Base-by-base conservation (phyloP, 2,797 vertebrate species). In the Nyctibius grandis region DNA sequence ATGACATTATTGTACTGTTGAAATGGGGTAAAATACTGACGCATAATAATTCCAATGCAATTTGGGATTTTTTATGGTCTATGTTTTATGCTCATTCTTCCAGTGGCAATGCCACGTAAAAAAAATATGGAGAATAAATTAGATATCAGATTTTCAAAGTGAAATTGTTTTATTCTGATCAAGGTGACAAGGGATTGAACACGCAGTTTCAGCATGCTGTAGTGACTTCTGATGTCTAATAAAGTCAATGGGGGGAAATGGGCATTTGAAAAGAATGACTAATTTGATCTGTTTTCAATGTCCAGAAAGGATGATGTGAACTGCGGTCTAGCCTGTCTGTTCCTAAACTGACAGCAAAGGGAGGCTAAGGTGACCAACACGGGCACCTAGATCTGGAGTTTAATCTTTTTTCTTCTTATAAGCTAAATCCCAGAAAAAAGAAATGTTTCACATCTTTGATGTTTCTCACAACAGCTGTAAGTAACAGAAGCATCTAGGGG, bases 71-170 rank as follows among this genome's bases (percentile, higher is more conserved):
- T 77, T 84, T 20, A 33, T 26, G 5, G 10, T 45, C 6, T 42
- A 0, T 38, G 14, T 38, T 85, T 92, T 73, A 50, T 79, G 15
- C 3, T 57, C 6, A 54, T 65, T 65, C 9, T 87, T 87, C 25
- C 17, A 65, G 33, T 11, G 1, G 2, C 12, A 75, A 59, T 33
- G 11, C 1, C 21, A 48, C 0, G 0, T 38, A 25, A 18, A 73
- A 77, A 72, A 54, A 31, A 4, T n/a, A n/a, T n/a, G 56, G 15
- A 42, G 8, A 77, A 61, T 44, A 74, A 59, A 63, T 77, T 47
- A 70, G 22, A 48, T 31, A 57, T 18, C 59, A 15, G 2, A 28
- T 54, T 91, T 75, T 77, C 12, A 16, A 59, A 70, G 12, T 56
- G 22, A n/a, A 33, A 12, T 40, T 38, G 0, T 47, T 86, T 88